phyloP scores from a whole-genome alignment of 2,888 invertebrate genomes.

The Lasioglossum pauxillum region DNA sequence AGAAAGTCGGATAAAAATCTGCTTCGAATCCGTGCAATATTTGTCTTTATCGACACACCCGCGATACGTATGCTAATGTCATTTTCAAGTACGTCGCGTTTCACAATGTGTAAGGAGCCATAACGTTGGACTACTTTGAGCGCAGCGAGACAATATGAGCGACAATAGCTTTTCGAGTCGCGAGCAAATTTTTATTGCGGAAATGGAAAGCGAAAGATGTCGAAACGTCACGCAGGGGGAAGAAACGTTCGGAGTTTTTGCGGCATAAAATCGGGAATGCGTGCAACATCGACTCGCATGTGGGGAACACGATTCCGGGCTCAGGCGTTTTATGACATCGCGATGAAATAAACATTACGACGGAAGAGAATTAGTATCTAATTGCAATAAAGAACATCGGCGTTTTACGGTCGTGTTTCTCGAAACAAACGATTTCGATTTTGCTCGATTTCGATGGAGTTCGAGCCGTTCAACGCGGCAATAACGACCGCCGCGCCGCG shows the following conservation, averaged over 20 bases:
- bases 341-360: neutral
- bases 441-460: neutral
- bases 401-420: neutral
- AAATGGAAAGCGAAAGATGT: neutral
- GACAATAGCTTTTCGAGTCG: neutral
- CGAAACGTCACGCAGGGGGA: neutral
- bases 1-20: neutral
- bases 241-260: neutral
- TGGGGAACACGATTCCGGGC: neutral
- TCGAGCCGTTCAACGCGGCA: neutral
- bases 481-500: neutral
- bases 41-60: neutral
- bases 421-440: neutral
- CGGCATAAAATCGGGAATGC: neutral
- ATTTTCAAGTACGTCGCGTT: neutral
- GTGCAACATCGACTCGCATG: neutral
- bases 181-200: neutral
- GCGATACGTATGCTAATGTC: neutral
- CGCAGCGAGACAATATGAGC: neutral
- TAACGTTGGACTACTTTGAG: constrained; percentile 1
- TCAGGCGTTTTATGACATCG: neutral
- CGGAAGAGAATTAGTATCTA: neutral
- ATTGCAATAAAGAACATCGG: neutral
- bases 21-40: neutral
- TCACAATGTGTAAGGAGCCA: neutral